Evolutionary conservation across 2,797 vertebrate genomes (phyloP), one percentile per base, ranked within the genome.

Genomic region (Diglossa cyanea): DNA sequence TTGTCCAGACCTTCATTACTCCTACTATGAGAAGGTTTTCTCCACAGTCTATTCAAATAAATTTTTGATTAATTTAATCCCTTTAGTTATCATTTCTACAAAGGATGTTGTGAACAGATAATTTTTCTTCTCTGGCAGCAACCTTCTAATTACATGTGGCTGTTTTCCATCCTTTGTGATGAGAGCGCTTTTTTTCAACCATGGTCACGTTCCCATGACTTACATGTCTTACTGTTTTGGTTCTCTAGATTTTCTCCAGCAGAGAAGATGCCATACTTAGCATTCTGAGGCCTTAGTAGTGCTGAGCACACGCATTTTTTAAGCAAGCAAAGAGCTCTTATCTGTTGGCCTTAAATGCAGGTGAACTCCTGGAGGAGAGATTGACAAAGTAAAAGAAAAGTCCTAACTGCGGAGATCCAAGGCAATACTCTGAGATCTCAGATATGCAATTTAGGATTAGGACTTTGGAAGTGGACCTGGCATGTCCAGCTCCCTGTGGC

Each of bases 161-260:
- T 62, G 18, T 9, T 58, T 78, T 58, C 31, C 28, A 39, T 67
- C 21, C 44, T 35, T 5, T 13, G 2, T 77, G 48, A 70, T 45
- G 25, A 65, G 67, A 89, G 3, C 3, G 6, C 5, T 6, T 81
- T 63, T 15, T 11, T 51, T 66, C 50, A 48, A 2, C 17, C 8
- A 16, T 9, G 20, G 30, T 25, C 62, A 42, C 17, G 33, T 77
- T 67, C 30, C 16, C 39, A 54, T 0, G 2, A 37, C 13, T 53
- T 62, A 28, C 1, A 2, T 9, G 8, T 0, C 0, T 28, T 79
- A 51, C 9, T 31, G 24, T 0, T 55, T 63, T 57, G 47, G 4
- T 57, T 76, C 25, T 83, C 47, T 50, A 67, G 13, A 21, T 71
- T 72, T 45, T 63, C 19, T 48, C 7, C 37, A 82, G 40, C 33